Evolutionary conservation across 2,888 invertebrate species (phyloP).

Genomic region (Leptura quadrifasciata): DNA sequence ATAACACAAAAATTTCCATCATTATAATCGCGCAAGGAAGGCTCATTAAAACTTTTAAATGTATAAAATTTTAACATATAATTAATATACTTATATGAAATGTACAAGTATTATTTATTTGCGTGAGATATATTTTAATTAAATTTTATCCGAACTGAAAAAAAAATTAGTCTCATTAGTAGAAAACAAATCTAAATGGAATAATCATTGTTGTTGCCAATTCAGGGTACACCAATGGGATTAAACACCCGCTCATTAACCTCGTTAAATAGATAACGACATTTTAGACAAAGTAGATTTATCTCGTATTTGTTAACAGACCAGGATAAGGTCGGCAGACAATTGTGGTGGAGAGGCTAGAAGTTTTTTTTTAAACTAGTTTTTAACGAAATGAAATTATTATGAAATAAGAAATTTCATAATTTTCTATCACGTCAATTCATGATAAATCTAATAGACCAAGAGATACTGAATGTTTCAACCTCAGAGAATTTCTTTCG

Average conservation of each 20-base stretch:
- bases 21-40: background rate
- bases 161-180: constrained; percentile 3
- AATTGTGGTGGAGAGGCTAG: too few species aligned
- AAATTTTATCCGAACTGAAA: background rate
- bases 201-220: background rate
- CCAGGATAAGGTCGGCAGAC: too few species aligned
- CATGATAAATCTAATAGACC: too few species aligned
- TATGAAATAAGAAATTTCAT: too few species aligned
- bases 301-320: too few species aligned
- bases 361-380: too few species aligned
- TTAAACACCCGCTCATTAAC: constrained; percentile 1
- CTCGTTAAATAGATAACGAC: constrained; percentile 14
- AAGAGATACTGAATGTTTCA: too few species aligned
- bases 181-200: constrained; percentile 18
- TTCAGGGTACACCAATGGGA: background rate
- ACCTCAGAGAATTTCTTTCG: too few species aligned
- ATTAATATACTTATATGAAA: background rate
- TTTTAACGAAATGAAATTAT: too few species aligned
- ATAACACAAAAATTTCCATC: background rate
- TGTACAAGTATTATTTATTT: background rate
- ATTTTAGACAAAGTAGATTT: constrained; percentile 13
- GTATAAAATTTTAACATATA: background rate
- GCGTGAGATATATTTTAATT: background rate
- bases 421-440: too few species aligned
- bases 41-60: constrained; percentile 1